Base-by-base conservation (phyloP, 2,797 vertebrate genomes). In the Clarias pachynema region DNA sequence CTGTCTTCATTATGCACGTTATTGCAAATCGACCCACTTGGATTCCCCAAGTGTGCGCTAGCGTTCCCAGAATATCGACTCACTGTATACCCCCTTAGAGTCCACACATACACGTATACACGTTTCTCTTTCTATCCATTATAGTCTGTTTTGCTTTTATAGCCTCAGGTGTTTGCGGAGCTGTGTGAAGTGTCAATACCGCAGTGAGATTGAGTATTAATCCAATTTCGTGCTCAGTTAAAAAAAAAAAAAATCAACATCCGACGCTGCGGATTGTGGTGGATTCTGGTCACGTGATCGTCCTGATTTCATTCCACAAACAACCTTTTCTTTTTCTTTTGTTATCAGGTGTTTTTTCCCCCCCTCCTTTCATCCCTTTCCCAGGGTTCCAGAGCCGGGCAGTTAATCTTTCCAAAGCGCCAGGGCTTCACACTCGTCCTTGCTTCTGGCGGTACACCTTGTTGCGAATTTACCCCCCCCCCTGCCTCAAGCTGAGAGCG, bases 391-490 rank as follows among this genome's bases (percentile, higher is more conserved):
- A 40, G 75, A 77, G 26, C 65, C 0, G 18, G 16, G 74, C 59
- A 44, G 24, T 83, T 59, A 49, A 40, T 88, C 74, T 87, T 83
- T 49, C 16, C 34, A 7, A 40, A 63, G 49, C 22, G n/a, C 16
- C 56, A 49, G 59, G n/a, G 37, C 44, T 69, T 63, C n/a, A 15
- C 63, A 22, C 49, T 83, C 26, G 40, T 77, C 59, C 62, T 79
- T 60, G 75, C 60, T 86, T 69, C 7, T 62, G 40, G 75, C 40
- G 22, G 18, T 63, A 24, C 70, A 59, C 81, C 59, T 5, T 59
- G 44, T 31, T 83, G 81, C 9, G 40, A 73, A 24, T 69, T 74
- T 81, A n/a, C 22, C 0, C 34, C 34, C 44, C 75, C 75, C 20
- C 26, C 14, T 15, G 34, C 53, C 29, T 44, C 26, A 44, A 81